Evolutionary conservation across 2,888 invertebrate species (phyloP), one percentile per base, ranked within the genome.

Genomic region (Drosophila nigricruria): DNA sequence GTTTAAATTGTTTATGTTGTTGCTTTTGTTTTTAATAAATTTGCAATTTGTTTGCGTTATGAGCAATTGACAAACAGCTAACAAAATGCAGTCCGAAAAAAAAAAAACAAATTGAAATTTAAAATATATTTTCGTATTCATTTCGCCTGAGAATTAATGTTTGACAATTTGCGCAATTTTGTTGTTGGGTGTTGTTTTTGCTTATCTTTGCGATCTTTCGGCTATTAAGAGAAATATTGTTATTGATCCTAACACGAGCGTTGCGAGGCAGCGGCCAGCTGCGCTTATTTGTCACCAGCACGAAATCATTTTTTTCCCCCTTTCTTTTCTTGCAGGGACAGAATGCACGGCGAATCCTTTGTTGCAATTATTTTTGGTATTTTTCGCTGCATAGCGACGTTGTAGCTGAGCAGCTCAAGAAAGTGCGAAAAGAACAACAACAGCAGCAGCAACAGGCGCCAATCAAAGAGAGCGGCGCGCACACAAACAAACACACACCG

Each of bases 161-260:
- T 34, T 49, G 25, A 20, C 14, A 14, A 50, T 57, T 53, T 60
- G 25, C n/a, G 36, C 34, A 45, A 56, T 20, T 30, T 30, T 38
- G 47, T 52, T 52, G 36, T 38, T 52, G 36, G 10, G 34, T 42
- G 32, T 47, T 50, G 23, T 60, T 25, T 47, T 9, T 16, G 34
- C 34, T 62, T 65, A 30, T 61, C 38, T 50, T 34, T 53, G 30
- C 40, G 34, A 43, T 56, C 47, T 38, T 23, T 47, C 58, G 47
- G 47, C 23, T 18, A n/a, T 61, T 36, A 30, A 49, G n/a, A 10
- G 10, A 53, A 38, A 58, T 25, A 56, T 50, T 74, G 23, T 64
- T 64, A 73, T 72, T 68, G 77, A 73, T 73, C 70, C 70, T 77
- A 67, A 62, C 66, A 61, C 58, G 58, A 40, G 45, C 56, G 50